Evolutionary conservation across 2,797 vertebrate genomes (phyloP), one percentile per base, ranked within the genome.

Genomic region (Chelon auratus): DNA sequence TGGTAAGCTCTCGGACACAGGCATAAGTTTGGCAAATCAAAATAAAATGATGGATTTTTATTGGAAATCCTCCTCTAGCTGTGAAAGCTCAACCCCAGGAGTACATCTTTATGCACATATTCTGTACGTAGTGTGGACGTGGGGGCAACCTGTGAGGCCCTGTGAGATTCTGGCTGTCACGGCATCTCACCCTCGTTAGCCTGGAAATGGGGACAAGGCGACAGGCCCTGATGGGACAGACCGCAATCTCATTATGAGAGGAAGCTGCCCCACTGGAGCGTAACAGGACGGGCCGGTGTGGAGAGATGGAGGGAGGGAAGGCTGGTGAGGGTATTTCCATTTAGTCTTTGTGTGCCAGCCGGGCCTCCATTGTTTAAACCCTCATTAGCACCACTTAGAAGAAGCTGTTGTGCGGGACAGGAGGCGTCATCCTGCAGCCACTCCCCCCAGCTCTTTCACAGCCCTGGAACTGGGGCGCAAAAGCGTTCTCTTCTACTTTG

Each of bases 331-430:
- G 24, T 48, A 14, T 8, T 5, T 36, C 79, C 68, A 53, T 22
- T 67, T 57, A 47, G 54, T 63, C 48, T 72, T 76, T 86, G 80
- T 84, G 60, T 75, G 40, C 62, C 68, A 58, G 80, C 62, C 17
- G 17, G 76, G 70, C 77, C 82, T 83, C 78, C 78, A 86, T 93
- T 93, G 93, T 94, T 82, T 65, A 57, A 37, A 55, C 24, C 66
- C 92, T 95, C 93, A 95, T 95, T 94, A 94, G 80, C 69, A 74
- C 11, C 50, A 65, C 58, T 81, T 79, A 40, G 84, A 58, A 67
- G 82, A 51, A 64, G 72, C 56, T 69, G 67, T 71, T 84, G 30
- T 22, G 42, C 26, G 30, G 83, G 64, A 80, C 64, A 20, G 55
- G 61, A 52, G 80, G 73, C 62, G 13, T 77, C 87, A 69, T 47